phyloP scores from a whole-genome alignment of 2,888 invertebrate species.

The Monochamus alternatus region DNA sequence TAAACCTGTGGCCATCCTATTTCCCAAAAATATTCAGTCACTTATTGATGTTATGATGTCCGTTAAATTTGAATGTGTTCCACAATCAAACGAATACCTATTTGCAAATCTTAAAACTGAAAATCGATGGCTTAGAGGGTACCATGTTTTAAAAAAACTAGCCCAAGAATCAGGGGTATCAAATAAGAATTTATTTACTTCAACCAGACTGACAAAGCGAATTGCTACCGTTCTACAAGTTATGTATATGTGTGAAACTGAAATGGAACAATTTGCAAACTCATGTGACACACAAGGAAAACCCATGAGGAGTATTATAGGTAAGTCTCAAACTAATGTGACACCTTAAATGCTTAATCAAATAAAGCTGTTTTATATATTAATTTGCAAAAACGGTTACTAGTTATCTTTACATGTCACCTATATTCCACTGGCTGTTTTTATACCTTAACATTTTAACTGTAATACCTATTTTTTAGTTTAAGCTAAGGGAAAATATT shows the following conservation, averaged over 20 bases:
- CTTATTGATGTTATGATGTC: constrained; percentile 27
- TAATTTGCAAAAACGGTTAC: too few relatives aligned
- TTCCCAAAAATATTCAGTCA: constrained; percentile 47
- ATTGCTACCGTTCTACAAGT: constrained; percentile 52
- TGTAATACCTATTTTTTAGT: too few relatives aligned
- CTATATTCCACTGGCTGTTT: too few relatives aligned
- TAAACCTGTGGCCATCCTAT: constrained; percentile 48
- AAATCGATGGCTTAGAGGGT: constrained; percentile 50
- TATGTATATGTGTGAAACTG: constrained; percentile 44
- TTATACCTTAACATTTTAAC: too few relatives aligned
- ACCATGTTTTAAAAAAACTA: constrained; percentile 51
- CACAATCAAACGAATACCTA: constrained; percentile 51
- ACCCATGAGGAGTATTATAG: constrained; percentile 53
- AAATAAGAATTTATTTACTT: constrained; percentile 50
- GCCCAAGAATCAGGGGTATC: constrained; percentile 45
- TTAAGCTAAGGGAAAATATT: too few relatives aligned
- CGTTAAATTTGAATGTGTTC: constrained; percentile 42
- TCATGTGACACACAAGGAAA: constrained; percentile 58
- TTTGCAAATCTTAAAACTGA: constrained; percentile 49
- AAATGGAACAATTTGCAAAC: constrained; percentile 56
- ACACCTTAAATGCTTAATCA: too few relatives aligned
- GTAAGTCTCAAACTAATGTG: too few relatives aligned
- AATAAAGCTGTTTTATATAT: too few relatives aligned
- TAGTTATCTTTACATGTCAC: too few relatives aligned
- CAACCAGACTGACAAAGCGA: constrained; percentile 54